Percentiles rank a stretch among this genome's conserved stretches.
phyloP scores from a whole-genome alignment of 1,140 invertebrate species.

The Drosophila kikkawai region DNA sequence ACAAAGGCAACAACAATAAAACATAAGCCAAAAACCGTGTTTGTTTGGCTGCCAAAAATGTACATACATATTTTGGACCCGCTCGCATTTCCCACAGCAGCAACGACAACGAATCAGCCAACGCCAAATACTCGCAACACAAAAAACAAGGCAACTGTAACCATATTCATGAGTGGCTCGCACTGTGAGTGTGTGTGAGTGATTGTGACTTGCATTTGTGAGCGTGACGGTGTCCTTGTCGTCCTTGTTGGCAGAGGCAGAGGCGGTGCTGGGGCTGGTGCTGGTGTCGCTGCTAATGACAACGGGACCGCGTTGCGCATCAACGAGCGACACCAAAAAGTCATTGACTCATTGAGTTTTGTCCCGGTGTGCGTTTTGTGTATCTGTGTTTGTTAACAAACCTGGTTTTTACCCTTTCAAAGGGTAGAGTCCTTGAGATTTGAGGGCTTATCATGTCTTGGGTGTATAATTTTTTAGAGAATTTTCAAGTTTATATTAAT shows the following conservation, averaged over 20 bases:
- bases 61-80: conserved; percentile 53
- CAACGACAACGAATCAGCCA: conserved; percentile 11
- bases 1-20: conserved; percentile 59
- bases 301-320: conserved; percentile 76
- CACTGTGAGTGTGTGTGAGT: conserved; percentile 20
- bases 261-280: conserved; percentile 24
- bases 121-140: conserved; percentile 12
- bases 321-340: conserved; percentile 80
- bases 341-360: conserved; percentile 81
- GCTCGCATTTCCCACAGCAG: conserved; percentile 62
- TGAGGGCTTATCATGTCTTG: no score
- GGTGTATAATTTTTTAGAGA: not conserved
- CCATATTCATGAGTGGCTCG: conserved; percentile 39
- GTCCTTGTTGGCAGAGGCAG: conserved; percentile 7
- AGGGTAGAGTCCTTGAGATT: not conserved
- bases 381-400: conserved; percentile 28
- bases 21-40: conserved; percentile 74
- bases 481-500: not conserved
- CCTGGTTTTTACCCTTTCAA: conserved; percentile 13
- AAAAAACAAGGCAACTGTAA: conserved; percentile 48
- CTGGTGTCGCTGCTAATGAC: conserved; percentile 80
- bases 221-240: conserved; percentile 31
- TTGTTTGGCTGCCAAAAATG: conserved; percentile 82
- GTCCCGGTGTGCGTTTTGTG: conserved; percentile 25
- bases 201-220: conserved; percentile 31